Evolutionary conservation across 2,797 vertebrate genomes (phyloP).

Genomic region (Pseudomugil gertrudae): DNA sequence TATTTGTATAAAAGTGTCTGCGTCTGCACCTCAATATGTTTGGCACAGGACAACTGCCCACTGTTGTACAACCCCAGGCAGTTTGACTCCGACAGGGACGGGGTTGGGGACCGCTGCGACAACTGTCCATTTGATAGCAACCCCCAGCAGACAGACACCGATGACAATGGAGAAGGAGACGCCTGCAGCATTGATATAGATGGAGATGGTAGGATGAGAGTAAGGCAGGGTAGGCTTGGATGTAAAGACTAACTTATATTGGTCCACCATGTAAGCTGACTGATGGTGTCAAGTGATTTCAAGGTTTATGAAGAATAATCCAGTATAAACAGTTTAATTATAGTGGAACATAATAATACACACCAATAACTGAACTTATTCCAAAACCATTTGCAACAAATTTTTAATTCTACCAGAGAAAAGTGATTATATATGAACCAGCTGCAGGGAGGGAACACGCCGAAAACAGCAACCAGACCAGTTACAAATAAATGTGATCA

Average conservation of each 20-base stretch:
- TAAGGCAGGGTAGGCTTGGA: not conserved
- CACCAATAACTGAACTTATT: constrained; percentile 2
- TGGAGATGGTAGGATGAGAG: constrained; percentile 87
- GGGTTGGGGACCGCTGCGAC: constrained; percentile 94
- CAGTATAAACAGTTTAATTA: not conserved
- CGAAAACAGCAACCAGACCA: not conserved
- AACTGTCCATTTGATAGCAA: constrained; percentile 96
- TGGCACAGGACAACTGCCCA: constrained; percentile 92
- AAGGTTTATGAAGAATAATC: not conserved
- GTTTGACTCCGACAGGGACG: constrained; percentile 93
- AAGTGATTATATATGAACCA: not conserved
- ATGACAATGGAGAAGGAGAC: constrained; percentile 93
- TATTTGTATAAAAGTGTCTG: not conserved
- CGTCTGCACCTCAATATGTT: constrained; percentile 1
- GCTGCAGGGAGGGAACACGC: not conserved
- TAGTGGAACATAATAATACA: not conserved
- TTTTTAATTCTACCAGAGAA: not conserved
- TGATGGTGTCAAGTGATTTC: not conserved
- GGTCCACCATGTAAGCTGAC: not conserved
- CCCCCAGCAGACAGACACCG: constrained; percentile 92
- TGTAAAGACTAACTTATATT: not conserved
- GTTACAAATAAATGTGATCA: not conserved
- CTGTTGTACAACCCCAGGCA: constrained; percentile 94
- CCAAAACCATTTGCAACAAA: constrained; percentile 1
- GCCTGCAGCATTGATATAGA: constrained; percentile 96